Percentiles rank a stretch among this genome's conserved stretches.
Conservation (phyloP, 2,797 vertebrate genomes). For the Circus cinereus region DNA sequence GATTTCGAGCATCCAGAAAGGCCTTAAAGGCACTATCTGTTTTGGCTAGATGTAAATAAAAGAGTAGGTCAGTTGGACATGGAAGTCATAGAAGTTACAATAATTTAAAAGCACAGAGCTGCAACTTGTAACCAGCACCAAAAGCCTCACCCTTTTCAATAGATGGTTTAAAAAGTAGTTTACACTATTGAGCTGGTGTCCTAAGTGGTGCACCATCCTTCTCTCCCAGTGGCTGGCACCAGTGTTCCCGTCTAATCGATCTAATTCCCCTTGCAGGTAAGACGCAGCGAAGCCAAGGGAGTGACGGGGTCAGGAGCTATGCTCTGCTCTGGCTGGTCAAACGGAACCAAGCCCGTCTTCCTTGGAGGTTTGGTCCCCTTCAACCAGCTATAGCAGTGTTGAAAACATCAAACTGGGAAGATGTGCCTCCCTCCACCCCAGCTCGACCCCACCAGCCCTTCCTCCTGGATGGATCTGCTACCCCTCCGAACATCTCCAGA, state of each 20-base stretch:
- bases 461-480: background rate
- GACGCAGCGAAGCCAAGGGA: fast-evolving
- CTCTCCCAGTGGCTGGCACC: background rate
- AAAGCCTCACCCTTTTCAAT: background rate
- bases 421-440: background rate
- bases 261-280: slow-evolving; percentile 39
- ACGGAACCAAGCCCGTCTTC: slow-evolving; percentile 99
- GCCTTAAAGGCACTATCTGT: slow-evolving; percentile 92
- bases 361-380: slow-evolving; percentile 99
- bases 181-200: background rate
- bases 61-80: background rate
- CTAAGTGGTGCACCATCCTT: background rate
- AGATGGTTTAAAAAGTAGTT: background rate
- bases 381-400: slow-evolving; percentile 97
- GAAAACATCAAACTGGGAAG: slow-evolving; percentile 42
- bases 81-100: background rate
- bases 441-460: background rate
- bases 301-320: slow-evolving; percentile 61
- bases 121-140: background rate
- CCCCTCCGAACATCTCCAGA: background rate
- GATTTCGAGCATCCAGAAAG: slow-evolving; percentile 91
- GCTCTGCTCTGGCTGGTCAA: slow-evolving; percentile 99
- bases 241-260: background rate
- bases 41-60: slow-evolving; percentile 78
- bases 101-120: background rate